Evolutionary conservation across 64 coral and sea anemone genomes (phyloP).

Genomic region (Actinia tenebrosa): DNA sequence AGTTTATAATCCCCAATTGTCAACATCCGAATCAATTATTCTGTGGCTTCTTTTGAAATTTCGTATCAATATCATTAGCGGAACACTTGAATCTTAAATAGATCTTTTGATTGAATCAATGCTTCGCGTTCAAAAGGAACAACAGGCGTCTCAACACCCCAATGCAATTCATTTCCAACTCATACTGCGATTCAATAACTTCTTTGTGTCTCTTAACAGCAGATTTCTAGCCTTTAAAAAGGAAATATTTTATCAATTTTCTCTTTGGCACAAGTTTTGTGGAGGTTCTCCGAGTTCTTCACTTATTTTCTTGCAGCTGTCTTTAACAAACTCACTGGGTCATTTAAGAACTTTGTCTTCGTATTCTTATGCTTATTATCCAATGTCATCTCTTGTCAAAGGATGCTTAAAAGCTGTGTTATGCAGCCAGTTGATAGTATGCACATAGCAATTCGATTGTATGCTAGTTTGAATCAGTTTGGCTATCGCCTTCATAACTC

Average conservation of each 20-base stretch:
- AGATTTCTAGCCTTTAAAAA: background rate
- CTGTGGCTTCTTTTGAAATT: background rate
- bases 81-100: background rate
- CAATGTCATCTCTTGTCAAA: background rate
- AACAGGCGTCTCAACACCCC: background rate
- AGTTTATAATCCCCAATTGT: background rate
- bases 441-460: background rate
- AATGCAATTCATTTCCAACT: background rate
- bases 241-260: background rate
- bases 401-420: background rate
- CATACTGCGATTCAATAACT: background rate
- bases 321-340: background rate
- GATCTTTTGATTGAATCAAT: background rate
- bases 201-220: background rate
- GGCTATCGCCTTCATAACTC: background rate
- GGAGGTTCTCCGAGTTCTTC: background rate
- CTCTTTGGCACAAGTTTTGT: background rate
- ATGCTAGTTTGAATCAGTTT: background rate
- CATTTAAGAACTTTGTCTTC: background rate
- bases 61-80: background rate
- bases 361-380: background rate
- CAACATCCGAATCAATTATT: background rate
- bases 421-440: background rate
- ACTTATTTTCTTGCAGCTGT: background rate
- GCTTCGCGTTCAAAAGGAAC: constrained; percentile 1